Base-by-base conservation (phyloP, 2,797 vertebrate species). In the Falco concolor region DNA sequence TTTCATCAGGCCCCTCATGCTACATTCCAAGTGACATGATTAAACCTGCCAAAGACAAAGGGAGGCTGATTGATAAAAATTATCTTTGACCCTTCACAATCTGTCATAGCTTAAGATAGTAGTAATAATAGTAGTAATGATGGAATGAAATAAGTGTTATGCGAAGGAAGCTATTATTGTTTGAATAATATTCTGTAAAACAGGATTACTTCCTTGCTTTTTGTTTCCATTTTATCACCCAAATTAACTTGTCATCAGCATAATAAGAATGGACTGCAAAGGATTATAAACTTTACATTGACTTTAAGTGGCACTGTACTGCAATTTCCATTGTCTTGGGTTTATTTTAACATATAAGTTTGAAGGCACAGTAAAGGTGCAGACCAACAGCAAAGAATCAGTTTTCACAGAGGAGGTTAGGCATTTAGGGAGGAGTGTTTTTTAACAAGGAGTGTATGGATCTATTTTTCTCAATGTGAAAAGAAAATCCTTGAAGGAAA, bases 11-110 rank as follows among this genome's bases (percentile, higher is more conserved):
- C 97, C 97, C 97, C 97, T 96, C 64, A 83, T 96, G 97, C 97
- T 98, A 96, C 97, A 97, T 98, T 98, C 98, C 97, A 78, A 98
- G 98, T 98, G 98, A 98, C 98, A 98, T 97, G 98, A 97, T 98
- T 97, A 98, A 98, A 97, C 98, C 97, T 97, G 98, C 97, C 98
- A 97, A 95, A 96, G 97, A 98, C 97, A 88, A 97, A 97, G 96
- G 97, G 96, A 97, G 97, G 87, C 97, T 97, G 97, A 97, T 97
- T 97, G 97, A 97, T 98, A 97, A 97, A 97, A 97, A 96, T 97
- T 97, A 93, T 97, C 97, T 97, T 94, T 97, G 98, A 98, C 98
- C 98, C 98, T 98, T 98, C 97, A 97, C 98, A 97, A 97, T 97
- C 96, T 96, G 98, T 98, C 98, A 97, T 96, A 95, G 96, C 96